Evolutionary conservation across 2,797 vertebrate species (phyloP), one percentile per base, ranked within the genome.

Genomic region (Channa striata): DNA sequence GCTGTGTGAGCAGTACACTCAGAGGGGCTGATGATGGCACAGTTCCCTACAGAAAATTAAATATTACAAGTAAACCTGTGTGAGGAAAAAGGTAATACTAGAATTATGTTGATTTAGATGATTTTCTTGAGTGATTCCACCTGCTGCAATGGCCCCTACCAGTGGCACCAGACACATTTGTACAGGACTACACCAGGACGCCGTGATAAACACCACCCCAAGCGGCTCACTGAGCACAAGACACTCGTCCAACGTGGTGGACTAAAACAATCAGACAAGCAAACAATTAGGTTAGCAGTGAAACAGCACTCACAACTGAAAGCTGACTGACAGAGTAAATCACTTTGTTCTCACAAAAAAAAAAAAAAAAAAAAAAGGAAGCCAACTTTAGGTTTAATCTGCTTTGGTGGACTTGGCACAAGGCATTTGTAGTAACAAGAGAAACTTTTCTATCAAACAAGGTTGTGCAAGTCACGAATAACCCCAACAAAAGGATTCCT

Each of bases 91-190:
- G 17, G 11, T 10, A n/a, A 44, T 9, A 7, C 37, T 13, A 40
- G 19, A 39, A 64, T 42, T 11, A 36, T 6, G 63, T 13, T 11
- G 20, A 61, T 52, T 50, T 9, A 59, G 6, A 8, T 21, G 2
- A 43, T 8, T 16, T 2, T 25, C 60, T 40, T 42, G 11, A 44
- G 19, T 47, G 44, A 20, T 57, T 40, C 54, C 64, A 93, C 94
- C 95, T 91, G 94, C 94, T 79, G 94, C 92, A 6, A 95, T 91
- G 46, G 93, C 94, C 13, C 94, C 94, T 2, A 95, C 83, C 66
- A 95, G 81, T 0, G 94, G 94, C 44, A 92, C 92, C 67, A 95
- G 88, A 56, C 91, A 89, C 67, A 91, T 90, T 59, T 95, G 92
- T 33, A 95, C 80, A 6, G 94, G 94, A 76, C 85, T 93, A 47